Evolutionary conservation across 2,888 invertebrate genomes (phyloP).

Genomic region (Catocala fraxini): DNA sequence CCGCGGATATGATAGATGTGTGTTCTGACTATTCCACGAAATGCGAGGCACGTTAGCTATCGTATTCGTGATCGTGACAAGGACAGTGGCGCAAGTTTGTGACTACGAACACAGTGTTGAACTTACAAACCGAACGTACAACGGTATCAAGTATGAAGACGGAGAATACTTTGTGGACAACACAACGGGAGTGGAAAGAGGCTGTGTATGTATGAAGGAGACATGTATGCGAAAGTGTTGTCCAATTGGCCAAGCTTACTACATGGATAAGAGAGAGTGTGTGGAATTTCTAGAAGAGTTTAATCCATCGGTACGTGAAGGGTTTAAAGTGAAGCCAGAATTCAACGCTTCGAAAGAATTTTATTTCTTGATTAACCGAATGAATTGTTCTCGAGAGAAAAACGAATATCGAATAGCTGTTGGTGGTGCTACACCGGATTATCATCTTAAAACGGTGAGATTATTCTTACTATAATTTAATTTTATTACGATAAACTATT

Average conservation of each 20-base stretch:
- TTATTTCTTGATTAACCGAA: constrained; percentile 59
- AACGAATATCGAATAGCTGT: constrained; percentile 41
- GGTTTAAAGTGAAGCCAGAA: constrained; percentile 41
- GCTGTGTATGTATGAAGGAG: constrained; percentile 65
- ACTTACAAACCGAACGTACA: constrained; percentile 30
- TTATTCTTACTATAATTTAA: background rate
- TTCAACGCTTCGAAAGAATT: constrained; percentile 56
- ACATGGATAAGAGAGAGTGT: constrained; percentile 52
- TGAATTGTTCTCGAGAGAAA: constrained; percentile 49
- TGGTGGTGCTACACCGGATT: constrained; percentile 33
- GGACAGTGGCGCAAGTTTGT: constrained; percentile 29
- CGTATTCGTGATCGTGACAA: constrained; percentile 30
- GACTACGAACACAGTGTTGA: constrained; percentile 32
- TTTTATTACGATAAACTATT: no score
- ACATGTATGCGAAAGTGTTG: constrained; percentile 72
- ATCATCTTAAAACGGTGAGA: constrained; percentile 55
- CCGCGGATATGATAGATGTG: background rate
- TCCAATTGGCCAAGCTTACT: constrained; percentile 60
- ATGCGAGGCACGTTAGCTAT: background rate
- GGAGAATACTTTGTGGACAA: constrained; percentile 63
- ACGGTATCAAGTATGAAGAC: constrained; percentile 55
- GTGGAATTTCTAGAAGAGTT: constrained; percentile 41
- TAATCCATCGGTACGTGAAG: constrained; percentile 63
- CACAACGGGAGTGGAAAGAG: constrained; percentile 51
- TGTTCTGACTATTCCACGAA: background rate